Evolutionary conservation across 2,888 invertebrate genomes (phyloP).

Genomic region (Cryptophagus acutangulus): DNA sequence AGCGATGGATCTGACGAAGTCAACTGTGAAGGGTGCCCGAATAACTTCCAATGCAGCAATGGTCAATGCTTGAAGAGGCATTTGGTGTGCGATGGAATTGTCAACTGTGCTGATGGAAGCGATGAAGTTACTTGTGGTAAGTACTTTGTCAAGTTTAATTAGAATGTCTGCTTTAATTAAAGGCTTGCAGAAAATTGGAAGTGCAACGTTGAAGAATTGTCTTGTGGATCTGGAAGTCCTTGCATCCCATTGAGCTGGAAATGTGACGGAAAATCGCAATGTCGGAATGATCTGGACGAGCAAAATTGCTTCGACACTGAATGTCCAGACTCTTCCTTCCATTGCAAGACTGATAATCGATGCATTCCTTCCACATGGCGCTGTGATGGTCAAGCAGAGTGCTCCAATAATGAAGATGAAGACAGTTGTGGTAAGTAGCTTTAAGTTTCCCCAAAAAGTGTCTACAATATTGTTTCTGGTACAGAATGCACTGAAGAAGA

Average conservation of each 20-base stretch:
- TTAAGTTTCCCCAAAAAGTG: constrained; percentile 5
- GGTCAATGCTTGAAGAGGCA: constrained; percentile 57
- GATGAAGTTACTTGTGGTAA: constrained; percentile 57
- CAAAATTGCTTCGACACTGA: constrained; percentile 49
- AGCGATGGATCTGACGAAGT: constrained; percentile 59
- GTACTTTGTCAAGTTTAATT: too few relatives aligned
- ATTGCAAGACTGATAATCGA: constrained; percentile 54
- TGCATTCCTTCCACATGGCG: constrained; percentile 57
- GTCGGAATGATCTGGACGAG: constrained; percentile 55
- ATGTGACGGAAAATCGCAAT: constrained; percentile 57
- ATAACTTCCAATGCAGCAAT: constrained; percentile 56
- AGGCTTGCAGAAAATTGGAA: constrained; percentile 46
- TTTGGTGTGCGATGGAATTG: constrained; percentile 58
- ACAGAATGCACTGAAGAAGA: constrained; percentile 53
- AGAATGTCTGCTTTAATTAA: background rate
- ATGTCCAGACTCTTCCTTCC: constrained; percentile 53
- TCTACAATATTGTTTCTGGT: constrained; percentile 15
- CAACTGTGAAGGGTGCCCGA: constrained; percentile 54
- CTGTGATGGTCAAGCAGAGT: constrained; percentile 57
- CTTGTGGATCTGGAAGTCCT: constrained; percentile 46
- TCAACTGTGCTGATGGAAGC: constrained; percentile 58
- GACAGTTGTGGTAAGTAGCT: constrained; percentile 50
- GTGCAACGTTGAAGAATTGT: constrained; percentile 55
- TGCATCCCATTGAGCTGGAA: constrained; percentile 57
- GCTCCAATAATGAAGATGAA: constrained; percentile 56